Conservation (phyloP, 2,888 invertebrate genomes). For the Xylocampa areola region DNA sequence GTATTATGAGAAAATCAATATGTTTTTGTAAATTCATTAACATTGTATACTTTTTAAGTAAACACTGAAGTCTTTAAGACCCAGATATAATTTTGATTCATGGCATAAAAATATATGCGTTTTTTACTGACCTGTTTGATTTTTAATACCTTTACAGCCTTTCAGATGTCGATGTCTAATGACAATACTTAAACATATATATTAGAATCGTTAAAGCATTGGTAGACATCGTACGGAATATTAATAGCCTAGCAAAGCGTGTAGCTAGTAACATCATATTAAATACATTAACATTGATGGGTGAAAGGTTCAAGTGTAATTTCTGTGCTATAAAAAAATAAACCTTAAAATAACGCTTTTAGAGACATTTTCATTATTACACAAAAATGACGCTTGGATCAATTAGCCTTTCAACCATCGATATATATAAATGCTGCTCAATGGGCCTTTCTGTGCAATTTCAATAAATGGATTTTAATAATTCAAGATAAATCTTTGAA, state of each 20-base stretch:
- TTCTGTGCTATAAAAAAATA: no score
- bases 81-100: conserved; percentile 59
- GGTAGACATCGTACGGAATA: conserved; percentile 34
- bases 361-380: no score
- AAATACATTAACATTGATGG: no score
- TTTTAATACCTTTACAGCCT: conserved; percentile 56
- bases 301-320: no score
- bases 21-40: conserved; percentile 58
- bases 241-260: conserved; percentile 34
- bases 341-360: no score
- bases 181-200: conserved; percentile 3
- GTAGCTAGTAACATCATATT: conserved; percentile 24
- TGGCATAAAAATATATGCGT: conserved; percentile 57
- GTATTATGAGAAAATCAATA: conserved; percentile 51
- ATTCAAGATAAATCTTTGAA: no score
- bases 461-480: no score
- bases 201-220: conserved; percentile 17
- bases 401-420: no score
- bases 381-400: no score
- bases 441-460: no score
- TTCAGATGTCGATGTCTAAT: conserved; percentile 28
- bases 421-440: no score
- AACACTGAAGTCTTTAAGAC: conserved; percentile 55
- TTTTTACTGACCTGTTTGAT: conserved; percentile 56
- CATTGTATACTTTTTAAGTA: conserved; percentile 58